Evolutionary conservation across 2,797 vertebrate genomes (phyloP), one percentile per base, ranked within the genome.

Genomic region (Notoglanidium macrostoma): DNA sequence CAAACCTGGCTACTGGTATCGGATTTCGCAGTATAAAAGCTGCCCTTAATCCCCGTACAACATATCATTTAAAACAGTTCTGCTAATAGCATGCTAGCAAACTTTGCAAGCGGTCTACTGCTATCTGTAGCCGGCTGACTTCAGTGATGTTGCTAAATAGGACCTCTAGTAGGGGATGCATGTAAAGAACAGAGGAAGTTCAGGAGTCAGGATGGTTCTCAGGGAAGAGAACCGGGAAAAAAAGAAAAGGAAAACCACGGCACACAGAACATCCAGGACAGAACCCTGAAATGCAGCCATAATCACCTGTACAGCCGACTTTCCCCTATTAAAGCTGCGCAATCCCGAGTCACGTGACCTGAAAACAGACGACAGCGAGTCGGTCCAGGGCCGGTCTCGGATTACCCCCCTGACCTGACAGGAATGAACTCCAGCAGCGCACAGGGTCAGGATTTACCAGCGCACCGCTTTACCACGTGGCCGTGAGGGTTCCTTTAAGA

Each of bases 291-390:
- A 87, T 91, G 91, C 93, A 92, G 90, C 91, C 91, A 92, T 95
- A 94, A 92, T 96, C 95, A 96, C 96, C 96, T 96, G 95, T 92
- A 92, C 93, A 91, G 93, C 94, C 93, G 91, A 92, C 92, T 93
- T 92, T 94, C 92, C 93, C 91, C 92, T 94, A 95, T 89, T 94
- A 94, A 93, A 91, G 93, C 92, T 81, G 91, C 88, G 76, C 94
- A 94, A 94, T 95, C 93, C 94, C 91, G 94, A 86, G 87, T 82
- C 91, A 93, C 92, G 93, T 94, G 94, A 96, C 94, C 96, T 96
- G 94, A 89, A 92, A 93, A 92, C 91, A 96, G 92, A 95, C 94
- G 93, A 93, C 93, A 95, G 87, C 92, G 88, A 87, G 93, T 90
- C 91, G 90, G 91, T 49, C 44, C 49, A 63, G 61, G 44, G 73